A percentile compares a stretch with the other conserved stretches of the same genome.
These are phyloP conservation scores for Epinotia brunnichana DNA, from an alignment of 2,888 invertebrate species.

Conservation along the genomic window DNA sequence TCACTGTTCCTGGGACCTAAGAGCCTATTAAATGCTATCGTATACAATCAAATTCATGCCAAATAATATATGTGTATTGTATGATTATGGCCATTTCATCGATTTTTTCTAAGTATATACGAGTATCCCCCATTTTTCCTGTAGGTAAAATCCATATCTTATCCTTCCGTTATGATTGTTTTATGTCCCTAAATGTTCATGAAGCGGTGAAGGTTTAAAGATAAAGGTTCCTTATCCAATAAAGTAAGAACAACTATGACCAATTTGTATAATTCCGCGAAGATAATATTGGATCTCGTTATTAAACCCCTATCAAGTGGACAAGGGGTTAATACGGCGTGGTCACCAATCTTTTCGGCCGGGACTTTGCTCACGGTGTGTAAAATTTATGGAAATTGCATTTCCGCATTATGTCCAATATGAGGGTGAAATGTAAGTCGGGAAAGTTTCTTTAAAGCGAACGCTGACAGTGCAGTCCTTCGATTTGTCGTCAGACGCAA, in stretches of 20 bases:
- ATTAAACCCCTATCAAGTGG: conserved; percentile 47
- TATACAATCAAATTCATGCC: too few relatives aligned
- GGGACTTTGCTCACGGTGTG: conserved; percentile 77
- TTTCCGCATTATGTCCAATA: conserved; percentile 75
- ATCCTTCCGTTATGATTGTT: too few relatives aligned
- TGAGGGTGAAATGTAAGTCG: conserved; percentile 63
- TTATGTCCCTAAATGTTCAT: too few relatives aligned
- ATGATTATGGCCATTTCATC: too few relatives aligned
- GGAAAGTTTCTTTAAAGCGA: conserved; percentile 55
- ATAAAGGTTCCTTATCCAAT: background rate
- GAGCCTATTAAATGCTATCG: too few relatives aligned
- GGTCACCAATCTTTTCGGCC: conserved; percentile 79
- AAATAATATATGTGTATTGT: too few relatives aligned
- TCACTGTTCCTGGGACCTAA: too few relatives aligned
- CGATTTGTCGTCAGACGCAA: conserved; percentile 30
- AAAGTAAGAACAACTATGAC: conserved; percentile 9
- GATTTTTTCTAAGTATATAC: too few relatives aligned
- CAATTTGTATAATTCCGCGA: conserved; percentile 33
- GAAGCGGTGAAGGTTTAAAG: too few relatives aligned
- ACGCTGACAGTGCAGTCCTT: conserved; percentile 48
- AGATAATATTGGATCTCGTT: conserved; percentile 41
- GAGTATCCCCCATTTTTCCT: too few relatives aligned
- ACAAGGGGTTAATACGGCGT: conserved; percentile 55
- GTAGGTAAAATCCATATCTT: too few relatives aligned
- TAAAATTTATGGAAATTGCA: conserved; percentile 84